phyloP scores from a whole-genome alignment of 2,888 invertebrate species.

The Volucella zonaria region DNA sequence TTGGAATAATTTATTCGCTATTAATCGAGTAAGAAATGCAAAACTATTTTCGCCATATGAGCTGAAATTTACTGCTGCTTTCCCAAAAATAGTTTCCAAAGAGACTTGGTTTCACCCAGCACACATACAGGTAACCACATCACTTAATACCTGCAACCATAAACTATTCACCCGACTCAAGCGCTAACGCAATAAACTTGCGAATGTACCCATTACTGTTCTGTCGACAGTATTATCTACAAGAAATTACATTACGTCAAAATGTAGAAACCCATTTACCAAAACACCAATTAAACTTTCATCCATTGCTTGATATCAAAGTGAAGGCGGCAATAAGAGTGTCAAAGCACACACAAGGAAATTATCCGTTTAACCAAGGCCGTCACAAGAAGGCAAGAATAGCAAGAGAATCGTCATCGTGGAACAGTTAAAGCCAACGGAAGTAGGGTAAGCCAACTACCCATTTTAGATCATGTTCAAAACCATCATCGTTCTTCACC shows the following conservation, averaged over 20 bases:
- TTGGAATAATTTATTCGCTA: too few species aligned
- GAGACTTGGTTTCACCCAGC: too few species aligned
- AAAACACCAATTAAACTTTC: constrained; percentile 40
- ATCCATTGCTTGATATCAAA: constrained; percentile 31
- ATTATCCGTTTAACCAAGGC: constrained; percentile 44
- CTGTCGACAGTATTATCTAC: too few species aligned
- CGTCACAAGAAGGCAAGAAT: background rate
- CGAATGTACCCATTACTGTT: too few species aligned
- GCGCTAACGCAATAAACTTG: too few species aligned
- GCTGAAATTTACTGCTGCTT: too few species aligned
- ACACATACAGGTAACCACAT: too few species aligned
- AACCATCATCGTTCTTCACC: constrained; percentile 35
- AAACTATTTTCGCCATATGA: too few species aligned
- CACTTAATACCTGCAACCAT: too few species aligned
- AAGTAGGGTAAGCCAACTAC: constrained; percentile 50
- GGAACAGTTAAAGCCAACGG: constrained; percentile 43
- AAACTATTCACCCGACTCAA: too few species aligned
- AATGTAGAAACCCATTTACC: constrained; percentile 16
- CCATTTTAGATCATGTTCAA: constrained; percentile 26
- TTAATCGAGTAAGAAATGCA: too few species aligned
- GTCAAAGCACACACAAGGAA: constrained; percentile 39
- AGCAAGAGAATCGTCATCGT: constrained; percentile 38
- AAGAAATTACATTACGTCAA: constrained; percentile 12
- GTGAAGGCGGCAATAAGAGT: constrained; percentile 45
- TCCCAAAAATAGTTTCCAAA: too few species aligned